phyloP scores from a whole-genome alignment of 1,140 invertebrate genomes.

The Acromyrmex heyeri region DNA sequence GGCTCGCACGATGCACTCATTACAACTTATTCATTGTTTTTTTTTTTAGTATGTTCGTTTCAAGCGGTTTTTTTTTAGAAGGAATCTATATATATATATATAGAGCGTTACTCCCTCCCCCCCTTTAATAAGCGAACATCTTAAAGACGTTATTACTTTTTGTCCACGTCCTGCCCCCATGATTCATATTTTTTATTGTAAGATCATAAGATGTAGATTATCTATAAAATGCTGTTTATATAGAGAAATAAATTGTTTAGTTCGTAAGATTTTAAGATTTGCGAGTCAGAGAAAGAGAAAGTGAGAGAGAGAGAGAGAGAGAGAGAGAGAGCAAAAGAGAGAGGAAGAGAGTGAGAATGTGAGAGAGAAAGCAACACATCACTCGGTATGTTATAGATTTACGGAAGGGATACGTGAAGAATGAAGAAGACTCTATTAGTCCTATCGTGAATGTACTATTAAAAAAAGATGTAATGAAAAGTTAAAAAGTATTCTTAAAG shows the following conservation, averaged over 20 bases:
- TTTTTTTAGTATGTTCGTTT: slow-evolving; percentile 29
- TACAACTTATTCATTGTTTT: slow-evolving; percentile 57
- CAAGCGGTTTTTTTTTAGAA: slow-evolving; percentile 16
- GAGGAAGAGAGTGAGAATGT: background rate
- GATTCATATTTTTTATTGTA: slow-evolving; percentile 64
- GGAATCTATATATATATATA: slow-evolving; percentile 32
- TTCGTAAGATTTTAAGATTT: slow-evolving; percentile 69
- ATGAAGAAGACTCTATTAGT: slow-evolving; percentile 50
- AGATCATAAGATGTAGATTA: slow-evolving; percentile 71
- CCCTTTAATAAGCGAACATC: slow-evolving; percentile 46
- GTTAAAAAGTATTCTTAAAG: slow-evolving; percentile 67
- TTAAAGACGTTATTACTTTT: slow-evolving; percentile 49
- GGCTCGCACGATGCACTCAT: slow-evolving; percentile 56
- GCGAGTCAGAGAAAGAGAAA: slow-evolving; percentile 26
- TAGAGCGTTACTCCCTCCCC: slow-evolving; percentile 3
- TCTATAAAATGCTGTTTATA: slow-evolving; percentile 72
- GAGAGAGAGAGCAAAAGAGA: background rate
- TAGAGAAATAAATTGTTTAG: slow-evolving; percentile 74
- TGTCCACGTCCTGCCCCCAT: background rate
- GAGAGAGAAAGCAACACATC: slow-evolving; percentile 29
- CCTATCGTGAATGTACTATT: slow-evolving; percentile 66
- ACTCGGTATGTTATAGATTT: slow-evolving; percentile 42
- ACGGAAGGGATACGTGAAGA: slow-evolving; percentile 19
- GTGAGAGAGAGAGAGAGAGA: background rate
- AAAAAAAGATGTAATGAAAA: slow-evolving; percentile 62